Conservation (phyloP, 2,113 vertebrate species). For the Ameiurus melas region DNA sequence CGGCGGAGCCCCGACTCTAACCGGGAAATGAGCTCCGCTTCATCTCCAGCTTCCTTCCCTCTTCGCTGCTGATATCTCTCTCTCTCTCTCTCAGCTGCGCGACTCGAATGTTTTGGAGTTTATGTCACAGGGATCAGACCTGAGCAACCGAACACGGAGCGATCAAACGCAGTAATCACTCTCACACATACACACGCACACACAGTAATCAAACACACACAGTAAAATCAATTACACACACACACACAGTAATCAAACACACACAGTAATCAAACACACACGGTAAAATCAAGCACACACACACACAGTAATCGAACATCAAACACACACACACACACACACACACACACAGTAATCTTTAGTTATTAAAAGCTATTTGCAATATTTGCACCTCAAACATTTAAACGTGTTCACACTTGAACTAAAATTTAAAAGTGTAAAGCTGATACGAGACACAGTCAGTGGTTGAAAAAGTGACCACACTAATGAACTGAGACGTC, state of each 20-base stretch:
- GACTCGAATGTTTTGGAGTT: slow-evolving; percentile 70
- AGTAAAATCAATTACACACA: too few relatives aligned
- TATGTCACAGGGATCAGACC: slow-evolving; percentile 69
- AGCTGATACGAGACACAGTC: too few relatives aligned
- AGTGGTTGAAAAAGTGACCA: too few relatives aligned
- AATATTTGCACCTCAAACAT: too few relatives aligned
- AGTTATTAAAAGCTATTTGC: too few relatives aligned
- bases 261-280: not conserved
- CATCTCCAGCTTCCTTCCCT: slow-evolving; percentile 55
- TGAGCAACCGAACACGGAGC: slow-evolving; percentile 56
- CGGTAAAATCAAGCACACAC: too few relatives aligned
- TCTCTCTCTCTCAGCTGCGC: slow-evolving; percentile 62
- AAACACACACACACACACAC: too few relatives aligned
- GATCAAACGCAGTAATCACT: not conserved
- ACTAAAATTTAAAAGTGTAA: too few relatives aligned
- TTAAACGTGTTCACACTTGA: too few relatives aligned
- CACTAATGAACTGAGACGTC: too few relatives aligned
- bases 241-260: not conserved
- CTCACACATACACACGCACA: not conserved
- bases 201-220: not conserved
- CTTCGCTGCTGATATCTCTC: slow-evolving; percentile 52
- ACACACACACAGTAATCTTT: not conserved
- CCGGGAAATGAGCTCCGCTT: slow-evolving; percentile 5
- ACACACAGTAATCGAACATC: too few relatives aligned
- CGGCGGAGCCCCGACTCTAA: slow-evolving; percentile 1